These are phyloP conservation scores for Drepanosiphum platanoidis DNA, from an alignment of 2,888 invertebrate species.

Conservation along the genomic window DNA sequence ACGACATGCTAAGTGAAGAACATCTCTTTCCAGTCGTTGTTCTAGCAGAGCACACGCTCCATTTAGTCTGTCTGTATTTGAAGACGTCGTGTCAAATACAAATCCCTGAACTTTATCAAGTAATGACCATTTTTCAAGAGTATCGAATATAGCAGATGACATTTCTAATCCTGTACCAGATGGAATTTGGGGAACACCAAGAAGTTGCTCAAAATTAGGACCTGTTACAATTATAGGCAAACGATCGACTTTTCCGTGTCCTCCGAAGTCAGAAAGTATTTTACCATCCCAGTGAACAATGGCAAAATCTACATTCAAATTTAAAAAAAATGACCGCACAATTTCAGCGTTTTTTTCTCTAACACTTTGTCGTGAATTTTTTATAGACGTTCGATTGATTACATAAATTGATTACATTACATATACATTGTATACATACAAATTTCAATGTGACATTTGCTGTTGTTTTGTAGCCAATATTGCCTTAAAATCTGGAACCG, in stretches of 20 bases:
- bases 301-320: constrained; percentile 12
- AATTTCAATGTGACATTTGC: too few species aligned
- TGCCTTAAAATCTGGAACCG: too few species aligned
- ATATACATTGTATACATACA: too few species aligned
- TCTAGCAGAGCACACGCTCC: constrained; percentile 64
- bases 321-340: constrained; percentile 10
- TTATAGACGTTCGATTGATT: constrained; percentile 30
- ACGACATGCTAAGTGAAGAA: constrained; percentile 65
- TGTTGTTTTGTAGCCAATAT: too few species aligned
- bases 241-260: constrained; percentile 47
- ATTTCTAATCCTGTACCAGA: constrained; percentile 48
- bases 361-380: constrained; percentile 17
- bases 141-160: constrained; percentile 45
- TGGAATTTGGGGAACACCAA: constrained; percentile 52
- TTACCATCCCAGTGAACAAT: constrained; percentile 52
- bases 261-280: constrained; percentile 14
- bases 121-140: constrained; percentile 52
- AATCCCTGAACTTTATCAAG: constrained; percentile 48
- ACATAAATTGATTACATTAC: too few species aligned
- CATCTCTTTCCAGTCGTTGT: constrained; percentile 64
- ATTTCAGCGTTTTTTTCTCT: constrained; percentile 35
- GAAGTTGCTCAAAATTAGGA: constrained; percentile 42
- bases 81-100: constrained; percentile 59
- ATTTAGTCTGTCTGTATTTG: constrained; percentile 63
- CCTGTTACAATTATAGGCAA: constrained; percentile 30